Conservation (phyloP, 2,888 invertebrate species). For the Tholera decimalis region DNA sequence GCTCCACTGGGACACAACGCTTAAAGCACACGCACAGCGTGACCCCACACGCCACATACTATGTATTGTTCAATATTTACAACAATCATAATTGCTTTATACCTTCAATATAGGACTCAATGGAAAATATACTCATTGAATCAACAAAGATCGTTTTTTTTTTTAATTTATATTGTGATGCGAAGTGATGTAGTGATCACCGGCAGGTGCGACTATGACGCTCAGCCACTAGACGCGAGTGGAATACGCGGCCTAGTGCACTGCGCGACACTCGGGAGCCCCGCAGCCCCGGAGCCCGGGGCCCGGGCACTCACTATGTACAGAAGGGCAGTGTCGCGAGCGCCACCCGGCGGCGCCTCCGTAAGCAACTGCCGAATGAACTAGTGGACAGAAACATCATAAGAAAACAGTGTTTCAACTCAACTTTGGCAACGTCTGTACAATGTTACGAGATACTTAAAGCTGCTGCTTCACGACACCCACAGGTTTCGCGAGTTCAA, state of each 20-base stretch:
- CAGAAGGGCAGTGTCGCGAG: conserved; percentile 7
- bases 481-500: conserved; percentile 4
- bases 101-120: conserved; percentile 65
- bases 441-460: conserved; percentile 53
- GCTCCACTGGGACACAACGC: background rate
- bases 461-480: conserved; percentile 45
- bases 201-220: no score
- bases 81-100: conserved; percentile 77
- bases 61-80: conserved; percentile 77
- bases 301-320: no score
- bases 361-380: conserved; percentile 22
- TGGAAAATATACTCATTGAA: conserved; percentile 70
- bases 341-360: background rate
- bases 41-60: conserved; percentile 55
- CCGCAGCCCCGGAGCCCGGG: no score
- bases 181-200: background rate
- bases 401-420: conserved; percentile 53
- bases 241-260: no score
- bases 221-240: no score
- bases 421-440: conserved; percentile 54
- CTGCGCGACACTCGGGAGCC: no score
- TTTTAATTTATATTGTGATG: conserved; percentile 33
- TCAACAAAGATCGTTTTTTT: conserved; percentile 55
- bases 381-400: conserved; percentile 62
- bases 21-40: background rate